Evolutionary conservation across 2,888 invertebrate genomes (phyloP).

Genomic region (Thymelicus acteon): DNA sequence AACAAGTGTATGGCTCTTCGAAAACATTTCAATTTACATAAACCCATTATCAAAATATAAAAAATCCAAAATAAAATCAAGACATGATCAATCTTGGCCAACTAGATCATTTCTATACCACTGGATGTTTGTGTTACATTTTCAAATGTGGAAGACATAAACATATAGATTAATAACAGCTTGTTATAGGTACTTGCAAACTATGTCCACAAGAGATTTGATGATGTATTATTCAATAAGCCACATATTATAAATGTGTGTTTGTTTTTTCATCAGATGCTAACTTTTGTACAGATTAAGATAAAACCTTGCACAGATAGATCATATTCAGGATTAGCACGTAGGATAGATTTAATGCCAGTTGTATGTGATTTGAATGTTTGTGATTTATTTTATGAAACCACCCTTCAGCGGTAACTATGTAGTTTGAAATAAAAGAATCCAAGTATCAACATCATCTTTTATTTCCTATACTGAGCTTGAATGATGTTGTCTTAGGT

Average conservation of each 20-base stretch:
- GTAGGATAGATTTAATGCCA: too few species aligned
- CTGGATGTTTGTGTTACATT: conserved; percentile 27
- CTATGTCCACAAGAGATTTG: neutral
- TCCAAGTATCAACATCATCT: conserved; percentile 49
- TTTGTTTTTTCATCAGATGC: too few species aligned
- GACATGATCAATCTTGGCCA: conserved; percentile 51
- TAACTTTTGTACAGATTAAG: too few species aligned
- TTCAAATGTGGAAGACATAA: conserved; percentile 5
- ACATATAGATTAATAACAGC: neutral
- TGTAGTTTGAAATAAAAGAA: conserved; percentile 18
- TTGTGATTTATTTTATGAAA: too few species aligned
- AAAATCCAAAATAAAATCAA: conserved; percentile 43
- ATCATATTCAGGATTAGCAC: too few species aligned
- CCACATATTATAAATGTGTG: too few species aligned
- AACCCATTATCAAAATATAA: conserved; percentile 60
- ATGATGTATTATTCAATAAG: too few species aligned
- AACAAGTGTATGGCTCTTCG: conserved; percentile 46
- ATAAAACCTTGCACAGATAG: too few species aligned
- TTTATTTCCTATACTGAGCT: conserved; percentile 85
- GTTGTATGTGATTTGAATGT: too few species aligned
- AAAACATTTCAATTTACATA: conserved; percentile 66
- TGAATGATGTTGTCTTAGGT: conserved; percentile 92
- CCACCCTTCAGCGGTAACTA: too few species aligned
- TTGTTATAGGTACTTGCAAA: neutral
- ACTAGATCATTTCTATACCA: conserved; percentile 54